Evolutionary conservation across 2,888 invertebrate species (phyloP), one percentile per base, ranked within the genome.

Genomic region (Noctua pronuba): DNA sequence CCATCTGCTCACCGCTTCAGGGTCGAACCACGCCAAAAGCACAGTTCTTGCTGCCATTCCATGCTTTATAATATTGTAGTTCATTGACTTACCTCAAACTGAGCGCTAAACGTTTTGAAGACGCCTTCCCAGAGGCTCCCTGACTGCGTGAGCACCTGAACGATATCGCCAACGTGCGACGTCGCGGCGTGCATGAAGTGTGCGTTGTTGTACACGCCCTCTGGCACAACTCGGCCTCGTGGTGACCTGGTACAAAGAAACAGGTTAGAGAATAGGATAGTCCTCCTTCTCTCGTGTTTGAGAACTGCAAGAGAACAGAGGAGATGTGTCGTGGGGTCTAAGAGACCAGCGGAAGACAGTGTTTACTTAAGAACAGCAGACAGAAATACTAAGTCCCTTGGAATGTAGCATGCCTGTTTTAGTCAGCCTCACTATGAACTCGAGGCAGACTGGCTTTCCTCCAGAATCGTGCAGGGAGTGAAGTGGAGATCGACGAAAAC

Each of bases 151-250:
- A 98, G 98, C 89, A 98, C 97, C 95, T 98, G 98, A 80, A 98
- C 98, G 86, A 97, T 97, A 93, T 98, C 98, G 83, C 99, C 99
- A 84, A 99, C 98, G 93, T 99, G 98, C 86, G 98, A 97, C 75
- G 98, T 98, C 82, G 98, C 98, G 67, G 98, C 98, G 97, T 99
- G 98, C 98, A 99, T 98, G 94, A 99, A 99, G 95, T 98, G 98
- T 86, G 98, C 97, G 97, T 99, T 99, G 92, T 98, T 98, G 95
- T 99, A 99, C 75, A 99, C 98, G 84, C 99, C 99, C 92, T 99
- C 99, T 31, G 98, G 97, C 86, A 97, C 97, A 87, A 98, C 97
- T 90, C 98, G 97, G 89, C 97, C 97, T 92, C 98, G 97, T 87
- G 98, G 98, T 89, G 98, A 97, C 96, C 98, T 98, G 93, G 0